Percentiles rank a stretch among this genome's conserved stretches.
phyloP scores from a whole-genome alignment of 37 sponge, comb jelly and placozoan species.

The Eunapius fragilis region DNA sequence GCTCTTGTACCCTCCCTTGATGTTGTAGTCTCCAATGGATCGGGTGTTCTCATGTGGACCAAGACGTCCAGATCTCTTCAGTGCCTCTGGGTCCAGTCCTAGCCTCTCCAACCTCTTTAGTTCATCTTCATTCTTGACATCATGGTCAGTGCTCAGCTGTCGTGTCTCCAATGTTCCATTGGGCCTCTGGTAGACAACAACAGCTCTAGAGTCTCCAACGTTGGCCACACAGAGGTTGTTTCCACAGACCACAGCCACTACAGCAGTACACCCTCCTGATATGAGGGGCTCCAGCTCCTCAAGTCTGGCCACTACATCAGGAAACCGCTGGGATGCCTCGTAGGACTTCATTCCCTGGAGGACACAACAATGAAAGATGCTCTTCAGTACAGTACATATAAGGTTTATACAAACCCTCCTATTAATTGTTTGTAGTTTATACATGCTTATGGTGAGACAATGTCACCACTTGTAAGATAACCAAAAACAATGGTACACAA shows the following conservation, averaged over 20 bases:
- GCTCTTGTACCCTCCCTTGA: slow-evolving; percentile 92
- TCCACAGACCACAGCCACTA: slow-evolving; percentile 67
- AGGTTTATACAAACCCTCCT: too few species aligned
- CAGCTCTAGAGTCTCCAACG: slow-evolving; percentile 89
- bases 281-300: slow-evolving; percentile 64
- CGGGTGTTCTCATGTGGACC: slow-evolving; percentile 93
- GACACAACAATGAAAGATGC: too few species aligned
- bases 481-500: too few species aligned
- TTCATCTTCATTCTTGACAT: slow-evolving; percentile 82
- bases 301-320: slow-evolving; percentile 61
- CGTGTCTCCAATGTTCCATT: slow-evolving; percentile 33
- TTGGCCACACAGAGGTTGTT: slow-evolving; percentile 84
- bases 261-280: slow-evolving; percentile 86
- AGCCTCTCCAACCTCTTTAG: slow-evolving; percentile 64
- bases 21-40: slow-evolving; percentile 89
- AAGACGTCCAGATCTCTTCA: slow-evolving; percentile 81
- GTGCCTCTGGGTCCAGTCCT: slow-evolving; percentile 62
- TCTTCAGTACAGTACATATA: too few species aligned
- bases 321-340: slow-evolving; percentile 74
- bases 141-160: slow-evolving; percentile 84
- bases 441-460: too few species aligned
- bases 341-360: slow-evolving; percentile 77
- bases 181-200: slow-evolving; percentile 38
- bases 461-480: too few species aligned
- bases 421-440: too few species aligned